phyloP scores from a whole-genome alignment of 2,113 vertebrate genomes.

The Rissa tridactyla region DNA sequence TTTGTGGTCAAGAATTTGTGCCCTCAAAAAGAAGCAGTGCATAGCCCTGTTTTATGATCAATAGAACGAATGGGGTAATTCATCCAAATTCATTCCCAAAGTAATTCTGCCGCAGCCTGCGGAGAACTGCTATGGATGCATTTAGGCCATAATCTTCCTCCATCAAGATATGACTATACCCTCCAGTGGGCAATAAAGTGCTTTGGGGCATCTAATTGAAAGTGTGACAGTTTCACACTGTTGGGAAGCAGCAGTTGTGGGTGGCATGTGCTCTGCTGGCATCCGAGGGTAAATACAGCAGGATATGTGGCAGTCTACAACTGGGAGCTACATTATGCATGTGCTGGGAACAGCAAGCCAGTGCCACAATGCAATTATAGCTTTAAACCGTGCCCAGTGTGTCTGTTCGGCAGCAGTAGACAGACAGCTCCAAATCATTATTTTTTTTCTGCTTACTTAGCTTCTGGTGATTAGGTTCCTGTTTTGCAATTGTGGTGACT shows the following conservation, averaged over 20 bases:
- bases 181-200: conserved; percentile 59
- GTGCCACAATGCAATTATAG: conserved; percentile 65
- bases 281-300: conserved; percentile 49
- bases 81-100: conserved; percentile 40
- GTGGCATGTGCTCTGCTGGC: conserved; percentile 52
- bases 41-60: conserved; percentile 13
- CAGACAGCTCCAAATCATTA: conserved; percentile 52
- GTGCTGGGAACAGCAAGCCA: conserved; percentile 57
- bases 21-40: not conserved
- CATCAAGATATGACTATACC: conserved; percentile 47
- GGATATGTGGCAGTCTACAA: conserved; percentile 62
- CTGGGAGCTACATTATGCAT: conserved; percentile 66
- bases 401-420: conserved; percentile 36
- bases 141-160: conserved; percentile 48
- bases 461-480: conserved; percentile 66
- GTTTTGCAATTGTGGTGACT: conserved; percentile 65
- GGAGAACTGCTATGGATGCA: not conserved
- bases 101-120: not conserved
- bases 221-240: conserved; percentile 55
- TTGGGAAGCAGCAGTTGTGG: conserved; percentile 46
- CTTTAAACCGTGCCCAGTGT: conserved; percentile 44
- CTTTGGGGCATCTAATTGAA: conserved; percentile 67
- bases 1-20: not conserved
- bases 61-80: not conserved
- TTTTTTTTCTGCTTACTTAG: conserved; percentile 65